These are phyloP conservation scores for Coelinius sp. DNA, from an alignment of 2,888 invertebrate species.

Conservation along the genomic window DNA sequence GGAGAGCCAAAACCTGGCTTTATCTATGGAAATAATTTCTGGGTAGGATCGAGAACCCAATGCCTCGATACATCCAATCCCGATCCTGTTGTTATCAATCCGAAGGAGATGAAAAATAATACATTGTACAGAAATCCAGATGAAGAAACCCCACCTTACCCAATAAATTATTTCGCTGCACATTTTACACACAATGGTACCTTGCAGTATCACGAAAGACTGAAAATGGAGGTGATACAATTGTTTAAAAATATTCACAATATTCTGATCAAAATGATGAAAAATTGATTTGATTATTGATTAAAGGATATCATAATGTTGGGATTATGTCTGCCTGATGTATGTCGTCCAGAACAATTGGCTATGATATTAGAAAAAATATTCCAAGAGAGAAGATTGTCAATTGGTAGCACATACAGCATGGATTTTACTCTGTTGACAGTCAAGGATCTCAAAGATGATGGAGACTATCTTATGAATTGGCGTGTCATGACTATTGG, in stretches of 20 bases:
- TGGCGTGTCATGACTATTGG: slow-evolving; percentile 63
- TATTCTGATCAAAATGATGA: background rate
- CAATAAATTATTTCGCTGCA: slow-evolving; percentile 66
- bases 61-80: slow-evolving; percentile 70
- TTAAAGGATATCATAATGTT: slow-evolving; percentile 72
- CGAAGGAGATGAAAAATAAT: slow-evolving; percentile 53
- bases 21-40: slow-evolving; percentile 75
- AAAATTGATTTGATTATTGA: background rate
- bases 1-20: slow-evolving; percentile 74
- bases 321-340: slow-evolving; percentile 73
- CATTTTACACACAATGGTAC: slow-evolving; percentile 70
- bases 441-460: slow-evolving; percentile 62
- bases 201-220: slow-evolving; percentile 66
- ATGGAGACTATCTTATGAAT: slow-evolving; percentile 59
- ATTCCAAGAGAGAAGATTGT: slow-evolving; percentile 60
- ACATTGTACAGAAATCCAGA: slow-evolving; percentile 57
- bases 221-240: slow-evolving; percentile 52
- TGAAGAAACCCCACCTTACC: slow-evolving; percentile 69
- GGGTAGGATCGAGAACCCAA: slow-evolving; percentile 74
- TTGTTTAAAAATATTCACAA: background rate
- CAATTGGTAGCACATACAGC: slow-evolving; percentile 64
- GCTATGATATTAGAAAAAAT: slow-evolving; percentile 58
- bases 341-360: slow-evolving; percentile 69
- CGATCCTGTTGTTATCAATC: slow-evolving; percentile 56
- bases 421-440: slow-evolving; percentile 63